A percentile compares a stretch with the other conserved stretches of the same genome.
These are phyloP conservation scores for Dorcus parallelipipedus DNA, from an alignment of 2,888 invertebrate genomes.

Conservation along the genomic window DNA sequence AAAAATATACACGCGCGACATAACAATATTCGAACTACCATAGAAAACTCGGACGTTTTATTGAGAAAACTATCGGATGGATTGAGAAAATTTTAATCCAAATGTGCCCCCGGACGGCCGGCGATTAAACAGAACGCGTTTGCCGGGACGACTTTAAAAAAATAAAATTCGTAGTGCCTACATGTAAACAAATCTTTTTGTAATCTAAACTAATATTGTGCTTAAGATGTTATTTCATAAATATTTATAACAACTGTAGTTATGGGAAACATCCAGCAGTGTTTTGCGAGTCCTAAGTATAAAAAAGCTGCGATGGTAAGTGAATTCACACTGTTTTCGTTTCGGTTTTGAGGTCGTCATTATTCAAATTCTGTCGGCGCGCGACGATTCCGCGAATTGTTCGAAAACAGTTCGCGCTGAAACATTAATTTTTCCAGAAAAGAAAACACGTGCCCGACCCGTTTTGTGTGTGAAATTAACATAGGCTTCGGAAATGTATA, in stretches of 20 bases:
- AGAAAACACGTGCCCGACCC: not conserved
- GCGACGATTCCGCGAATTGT: not conserved
- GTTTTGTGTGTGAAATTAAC: not conserved
- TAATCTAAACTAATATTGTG: no score
- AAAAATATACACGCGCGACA: conserved; percentile 27
- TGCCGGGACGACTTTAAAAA: no score
- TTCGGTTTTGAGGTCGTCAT: not conserved
- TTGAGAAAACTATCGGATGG: not conserved
- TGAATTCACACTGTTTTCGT: conserved; percentile 2
- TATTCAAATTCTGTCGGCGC: not conserved
- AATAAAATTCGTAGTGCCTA: no score
- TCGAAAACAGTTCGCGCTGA: not conserved
- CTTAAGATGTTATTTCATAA: not conserved
- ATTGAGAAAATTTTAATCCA: not conserved
- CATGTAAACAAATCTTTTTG: no score
- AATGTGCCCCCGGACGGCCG: not conserved
- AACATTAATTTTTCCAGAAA: not conserved
- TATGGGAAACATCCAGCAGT: conserved; percentile 28
- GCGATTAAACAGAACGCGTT: not conserved
- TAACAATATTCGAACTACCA: conserved; percentile 24
- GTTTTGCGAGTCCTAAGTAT: conserved; percentile 24
- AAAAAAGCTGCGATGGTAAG: conserved; percentile 29
- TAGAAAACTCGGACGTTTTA: conserved; percentile 19
- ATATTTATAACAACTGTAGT: conserved; percentile 7
- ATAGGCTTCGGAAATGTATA: conserved; percentile 5